Evolutionary conservation across 2,888 invertebrate genomes (phyloP).

Genomic region (Horisme vitalbata): DNA sequence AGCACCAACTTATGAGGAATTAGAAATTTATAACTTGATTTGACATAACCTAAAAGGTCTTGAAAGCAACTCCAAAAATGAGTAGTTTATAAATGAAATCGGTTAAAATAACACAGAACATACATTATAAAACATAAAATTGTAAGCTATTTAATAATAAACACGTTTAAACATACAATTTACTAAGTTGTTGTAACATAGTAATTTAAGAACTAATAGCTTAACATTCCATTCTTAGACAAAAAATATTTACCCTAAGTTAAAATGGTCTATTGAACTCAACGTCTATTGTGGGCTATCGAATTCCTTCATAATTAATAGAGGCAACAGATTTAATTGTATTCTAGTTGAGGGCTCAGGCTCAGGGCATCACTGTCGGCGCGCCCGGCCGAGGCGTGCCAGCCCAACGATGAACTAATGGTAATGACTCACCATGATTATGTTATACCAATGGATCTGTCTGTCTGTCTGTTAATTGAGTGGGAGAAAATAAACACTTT

Average conservation of each 20-base stretch:
- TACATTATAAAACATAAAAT: too few relatives aligned
- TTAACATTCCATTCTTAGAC: slow-evolving; percentile 1
- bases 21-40: too few relatives aligned
- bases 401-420: slow-evolving; percentile 33
- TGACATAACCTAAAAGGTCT: too few relatives aligned
- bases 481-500: slow-evolving; percentile 1
- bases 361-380: slow-evolving; percentile 32
- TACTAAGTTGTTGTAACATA: too few relatives aligned
- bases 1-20: too few relatives aligned
- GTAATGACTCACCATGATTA: slow-evolving; percentile 45
- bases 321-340: slow-evolving; percentile 48
- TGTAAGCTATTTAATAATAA: too few relatives aligned
- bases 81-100: too few relatives aligned
- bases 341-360: slow-evolving; percentile 40
- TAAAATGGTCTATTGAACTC: slow-evolving; percentile 12
- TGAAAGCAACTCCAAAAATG: too few relatives aligned
- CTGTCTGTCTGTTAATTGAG: slow-evolving; percentile 16
- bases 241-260: slow-evolving; percentile 12
- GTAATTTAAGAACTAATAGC: too few relatives aligned
- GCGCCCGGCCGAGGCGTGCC: not conserved
- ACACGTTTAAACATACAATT: too few relatives aligned
- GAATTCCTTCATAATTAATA: slow-evolving; percentile 52
- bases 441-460: slow-evolving; percentile 16
- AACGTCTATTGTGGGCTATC: slow-evolving; percentile 34
- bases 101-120: too few relatives aligned